phyloP scores from a whole-genome alignment of 2,113 vertebrate genomes.

The Rhinoptilus africanus region DNA sequence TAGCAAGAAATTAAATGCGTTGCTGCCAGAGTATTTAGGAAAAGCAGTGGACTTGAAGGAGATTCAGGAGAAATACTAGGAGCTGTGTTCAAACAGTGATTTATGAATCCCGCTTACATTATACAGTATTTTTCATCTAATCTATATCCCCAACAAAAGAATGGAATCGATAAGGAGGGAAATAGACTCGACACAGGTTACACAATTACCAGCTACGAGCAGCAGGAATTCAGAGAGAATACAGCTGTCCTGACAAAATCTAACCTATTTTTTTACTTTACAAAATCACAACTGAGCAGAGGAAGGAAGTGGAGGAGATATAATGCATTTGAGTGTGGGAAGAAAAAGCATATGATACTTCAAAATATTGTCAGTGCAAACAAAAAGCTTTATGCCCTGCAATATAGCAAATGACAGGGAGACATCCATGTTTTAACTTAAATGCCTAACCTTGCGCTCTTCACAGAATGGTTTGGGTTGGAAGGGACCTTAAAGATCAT shows the following conservation, averaged over 20 bases:
- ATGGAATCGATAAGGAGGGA: fast-evolving
- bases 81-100: not conserved
- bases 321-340: not conserved
- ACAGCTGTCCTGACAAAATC: not conserved
- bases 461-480: too few species aligned
- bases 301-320: not conserved
- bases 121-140: not conserved
- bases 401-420: not conserved
- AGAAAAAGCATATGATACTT: not conserved
- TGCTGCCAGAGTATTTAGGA: not conserved
- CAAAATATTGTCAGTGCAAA: not conserved
- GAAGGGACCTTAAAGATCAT: too few species aligned
- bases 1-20: not conserved
- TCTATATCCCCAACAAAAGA: not conserved
- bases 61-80: not conserved
- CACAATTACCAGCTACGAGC: not conserved
- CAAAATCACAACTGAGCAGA: not conserved
- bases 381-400: not conserved
- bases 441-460: not conserved
- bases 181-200: not conserved
- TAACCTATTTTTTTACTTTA: not conserved
- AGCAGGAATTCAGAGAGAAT: not conserved
- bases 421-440: not conserved
- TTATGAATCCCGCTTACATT: not conserved
- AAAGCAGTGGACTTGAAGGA: not conserved